Conservation (phyloP, 2,888 invertebrate species). For the Polydrusus pterygomalis region DNA sequence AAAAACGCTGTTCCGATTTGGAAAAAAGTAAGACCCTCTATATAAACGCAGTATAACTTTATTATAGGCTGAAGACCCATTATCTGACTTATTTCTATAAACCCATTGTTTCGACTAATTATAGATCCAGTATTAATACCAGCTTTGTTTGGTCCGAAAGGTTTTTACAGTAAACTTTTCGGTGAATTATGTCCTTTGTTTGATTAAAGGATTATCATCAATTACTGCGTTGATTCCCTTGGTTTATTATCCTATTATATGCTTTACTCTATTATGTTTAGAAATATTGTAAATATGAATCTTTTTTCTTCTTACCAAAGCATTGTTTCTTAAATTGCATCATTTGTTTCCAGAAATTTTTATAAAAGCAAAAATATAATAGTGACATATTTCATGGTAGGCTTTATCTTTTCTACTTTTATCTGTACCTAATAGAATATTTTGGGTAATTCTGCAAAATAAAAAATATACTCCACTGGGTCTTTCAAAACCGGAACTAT, state of each 20-base stretch:
- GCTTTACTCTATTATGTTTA: not conserved
- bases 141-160: not conserved
- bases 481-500: too few relatives aligned
- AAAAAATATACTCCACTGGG: too few relatives aligned
- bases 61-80: not conserved
- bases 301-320: not conserved
- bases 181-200: constrained; percentile 2
- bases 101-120: not conserved
- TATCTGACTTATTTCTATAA: constrained; percentile 4
- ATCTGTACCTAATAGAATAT: too few relatives aligned
- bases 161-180: constrained; percentile 5
- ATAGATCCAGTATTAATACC: not conserved
- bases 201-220: constrained; percentile 6
- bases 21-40: too few relatives aligned
- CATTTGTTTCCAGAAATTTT: constrained; percentile 3
- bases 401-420: not conserved
- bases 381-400: not conserved
- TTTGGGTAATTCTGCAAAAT: too few relatives aligned
- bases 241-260: not conserved
- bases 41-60: not conserved
- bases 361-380: not conserved
- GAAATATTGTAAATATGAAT: constrained; percentile 1
- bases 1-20: too few relatives aligned
- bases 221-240: not conserved
- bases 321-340: not conserved